Base-by-base conservation (phyloP, 2,797 vertebrate species). In the Glossophaga mutica region DNA sequence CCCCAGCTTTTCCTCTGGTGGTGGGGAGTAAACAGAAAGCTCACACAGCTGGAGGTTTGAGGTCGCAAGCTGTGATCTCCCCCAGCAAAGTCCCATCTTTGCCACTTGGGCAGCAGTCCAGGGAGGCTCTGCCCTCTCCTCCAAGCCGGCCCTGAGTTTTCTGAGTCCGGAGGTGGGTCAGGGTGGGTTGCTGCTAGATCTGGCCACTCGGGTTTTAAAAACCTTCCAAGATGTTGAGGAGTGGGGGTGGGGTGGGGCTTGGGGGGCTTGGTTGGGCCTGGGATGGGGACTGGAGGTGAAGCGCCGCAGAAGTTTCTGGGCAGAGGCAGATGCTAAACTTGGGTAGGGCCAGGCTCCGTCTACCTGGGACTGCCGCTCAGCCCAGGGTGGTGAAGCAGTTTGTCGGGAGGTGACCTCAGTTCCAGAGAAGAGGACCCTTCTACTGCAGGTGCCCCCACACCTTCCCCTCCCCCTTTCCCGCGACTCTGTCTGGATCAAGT, bases 1-100 rank as follows among this genome's bases (percentile, higher is more conserved):
- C n/a, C 19, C 21, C 9, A 4, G 0, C 37, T 52, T 62, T 48
- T 70, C 85, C 52, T 76, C 34, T 24, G 32, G 9, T 1, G 24
- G 2, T 48, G n/a, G 73, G 70, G 68, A 71, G 48, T 97, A 89
- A 94, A 93, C 91, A 74, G 83, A 87, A 65, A 34, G 73, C 78
- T 90, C 2, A 4, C 70, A 46, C 34, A 67, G 70, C 77, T 29
- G 87, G 57, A 21, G 62, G 44, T 19, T 44, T 44, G 71, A 79
- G 57, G 70, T 87, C 73, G n/a, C n/a, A 21, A 44, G 55, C 48
- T 26, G 52, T 65, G 68, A 44, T 91, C 77, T 88, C 44, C 84
- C 77, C 52, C 78, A 48, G 83, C 55, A 71, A 71, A 39, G 76
- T 67, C 76, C 7, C 42, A 32, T 87, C 81, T 90, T 67, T 29